These are phyloP conservation scores for Saxicola maurus DNA, from an alignment of 2,797 vertebrate species.

Conservation along the genomic window DNA sequence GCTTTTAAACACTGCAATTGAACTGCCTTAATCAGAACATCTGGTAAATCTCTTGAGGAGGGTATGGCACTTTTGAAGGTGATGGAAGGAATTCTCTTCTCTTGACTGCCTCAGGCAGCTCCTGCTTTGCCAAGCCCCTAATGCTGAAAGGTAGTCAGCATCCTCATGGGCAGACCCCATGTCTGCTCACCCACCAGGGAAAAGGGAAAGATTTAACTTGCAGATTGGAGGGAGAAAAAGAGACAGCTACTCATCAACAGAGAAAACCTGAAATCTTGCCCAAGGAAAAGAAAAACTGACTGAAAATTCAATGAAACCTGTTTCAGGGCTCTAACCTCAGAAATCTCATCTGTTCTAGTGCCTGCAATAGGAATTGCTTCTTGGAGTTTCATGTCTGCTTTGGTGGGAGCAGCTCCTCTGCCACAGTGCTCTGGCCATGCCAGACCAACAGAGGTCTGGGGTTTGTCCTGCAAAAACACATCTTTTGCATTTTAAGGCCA, in stretches of 20 bases:
- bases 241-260: background rate
- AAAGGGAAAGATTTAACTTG: background rate
- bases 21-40: conserved; percentile 58
- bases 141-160: background rate
- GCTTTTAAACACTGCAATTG: conserved; percentile 35
- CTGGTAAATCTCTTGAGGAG: conserved; percentile 43
- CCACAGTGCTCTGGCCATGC: background rate
- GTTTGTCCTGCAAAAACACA: background rate
- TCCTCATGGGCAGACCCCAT: rapidly evolving
- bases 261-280: background rate
- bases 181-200: rapidly evolving
- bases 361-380: background rate
- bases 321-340: background rate
- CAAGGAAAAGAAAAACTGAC: background rate
- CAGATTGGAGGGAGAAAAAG: background rate
- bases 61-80: conserved; percentile 3
- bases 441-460: background rate
- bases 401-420: background rate
- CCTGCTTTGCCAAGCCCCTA: background rate
- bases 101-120: background rate
- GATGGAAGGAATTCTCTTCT: conserved; percentile 1
- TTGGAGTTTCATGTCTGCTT: background rate
- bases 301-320: background rate
- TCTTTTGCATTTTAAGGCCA: background rate
- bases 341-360: background rate